phyloP scores from a whole-genome alignment of 2,113 vertebrate genomes.

The Crocuta crocuta region DNA sequence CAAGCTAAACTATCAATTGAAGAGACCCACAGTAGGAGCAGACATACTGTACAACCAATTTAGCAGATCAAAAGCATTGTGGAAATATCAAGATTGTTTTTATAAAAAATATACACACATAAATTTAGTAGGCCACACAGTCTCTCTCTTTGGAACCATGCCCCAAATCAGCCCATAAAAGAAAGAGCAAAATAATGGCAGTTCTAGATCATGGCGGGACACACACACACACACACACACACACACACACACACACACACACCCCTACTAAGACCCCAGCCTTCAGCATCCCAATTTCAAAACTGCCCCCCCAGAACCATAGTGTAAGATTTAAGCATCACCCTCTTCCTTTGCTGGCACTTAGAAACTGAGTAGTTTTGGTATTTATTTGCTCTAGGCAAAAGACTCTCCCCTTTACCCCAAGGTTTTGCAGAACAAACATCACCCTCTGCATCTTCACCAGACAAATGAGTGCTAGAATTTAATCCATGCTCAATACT shows the following conservation, averaged over 20 bases:
- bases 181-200: not conserved
- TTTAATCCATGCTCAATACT: not conserved
- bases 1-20: not conserved
- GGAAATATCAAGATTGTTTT: not conserved
- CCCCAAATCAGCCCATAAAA: not conserved
- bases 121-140: not conserved
- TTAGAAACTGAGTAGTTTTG: not conserved
- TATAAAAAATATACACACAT: not conserved
- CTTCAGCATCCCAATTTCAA: not conserved
- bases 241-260: not conserved
- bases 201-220: not conserved
- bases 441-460: not conserved
- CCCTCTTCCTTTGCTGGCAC: not conserved
- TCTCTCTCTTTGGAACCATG: not conserved
- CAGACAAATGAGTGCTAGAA: not conserved
- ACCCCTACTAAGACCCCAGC: not conserved
- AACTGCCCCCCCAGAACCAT: not conserved
- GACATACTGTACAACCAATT: not conserved
- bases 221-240: not conserved
- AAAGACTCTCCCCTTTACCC: not conserved
- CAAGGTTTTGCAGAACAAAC: not conserved
- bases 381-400: slow-evolving; percentile 21
- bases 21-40: not conserved
- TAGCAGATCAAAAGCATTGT: not conserved
- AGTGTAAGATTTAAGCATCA: not conserved